These are phyloP conservation scores for Anthrax anthrax DNA, from an alignment of 2,888 invertebrate genomes.

Conservation along the genomic window DNA sequence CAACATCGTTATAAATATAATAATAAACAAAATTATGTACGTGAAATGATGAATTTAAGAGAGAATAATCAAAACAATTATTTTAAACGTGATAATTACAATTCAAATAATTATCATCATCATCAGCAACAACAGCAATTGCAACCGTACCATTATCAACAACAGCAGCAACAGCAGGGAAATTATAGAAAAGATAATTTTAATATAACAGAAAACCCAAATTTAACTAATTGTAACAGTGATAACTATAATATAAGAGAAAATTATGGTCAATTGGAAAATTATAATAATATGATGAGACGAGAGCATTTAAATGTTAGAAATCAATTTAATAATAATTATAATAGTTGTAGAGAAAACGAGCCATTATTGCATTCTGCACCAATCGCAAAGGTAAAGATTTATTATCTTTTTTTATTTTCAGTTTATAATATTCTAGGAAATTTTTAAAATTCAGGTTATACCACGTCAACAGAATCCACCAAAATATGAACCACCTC, in stretches of 20 bases:
- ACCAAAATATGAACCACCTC: constrained; percentile 34
- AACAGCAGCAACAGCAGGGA: constrained; percentile 19
- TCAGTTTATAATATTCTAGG: background rate
- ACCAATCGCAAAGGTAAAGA: constrained; percentile 30
- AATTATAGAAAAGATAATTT: constrained; percentile 25
- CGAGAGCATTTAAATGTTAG: constrained; percentile 16
- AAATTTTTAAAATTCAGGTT: constrained; percentile 19
- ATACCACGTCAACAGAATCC: constrained; percentile 30
- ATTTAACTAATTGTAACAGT: constrained; percentile 20
- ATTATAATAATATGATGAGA: constrained; percentile 21
- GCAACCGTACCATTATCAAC: constrained; percentile 18
- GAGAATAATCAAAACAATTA: constrained; percentile 23
- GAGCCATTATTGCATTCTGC: constrained; percentile 34
- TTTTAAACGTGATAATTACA: constrained; percentile 13
- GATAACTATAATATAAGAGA: constrained; percentile 21
- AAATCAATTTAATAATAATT: constrained; percentile 24
- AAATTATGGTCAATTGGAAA: constrained; percentile 21
- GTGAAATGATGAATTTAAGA: constrained; percentile 30
- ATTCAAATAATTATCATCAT: constrained; percentile 13
- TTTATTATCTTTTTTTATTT: background rate
- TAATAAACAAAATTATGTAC: constrained; percentile 17
- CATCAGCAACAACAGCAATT: constrained; percentile 20
- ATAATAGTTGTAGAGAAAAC: constrained; percentile 32
- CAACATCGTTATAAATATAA: constrained; percentile 16
- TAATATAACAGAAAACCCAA: constrained; percentile 35